Conservation (phyloP, 2,888 invertebrate species). For the Ennomos quercinarius region DNA sequence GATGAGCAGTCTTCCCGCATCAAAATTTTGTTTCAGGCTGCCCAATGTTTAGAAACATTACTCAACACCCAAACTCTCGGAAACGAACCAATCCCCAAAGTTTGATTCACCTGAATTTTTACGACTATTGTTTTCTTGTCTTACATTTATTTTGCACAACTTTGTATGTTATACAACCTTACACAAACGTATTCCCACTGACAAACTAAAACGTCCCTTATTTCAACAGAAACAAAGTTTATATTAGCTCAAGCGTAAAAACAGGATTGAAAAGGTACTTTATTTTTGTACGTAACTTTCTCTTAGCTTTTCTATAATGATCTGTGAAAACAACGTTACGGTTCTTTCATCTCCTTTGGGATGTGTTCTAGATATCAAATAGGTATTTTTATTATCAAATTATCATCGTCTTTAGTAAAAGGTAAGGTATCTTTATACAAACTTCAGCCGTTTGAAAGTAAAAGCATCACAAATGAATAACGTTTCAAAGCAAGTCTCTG, state of each 20-base stretch:
- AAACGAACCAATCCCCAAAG: conserved; percentile 10
- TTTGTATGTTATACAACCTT: background rate
- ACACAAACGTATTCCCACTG: background rate
- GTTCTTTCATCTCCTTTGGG: conserved; percentile 1
- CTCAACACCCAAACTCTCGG: background rate
- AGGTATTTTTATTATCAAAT: conserved; percentile 5
- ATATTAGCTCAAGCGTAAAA: background rate
- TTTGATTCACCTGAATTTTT: conserved; percentile 18
- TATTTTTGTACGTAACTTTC: conserved; percentile 6
- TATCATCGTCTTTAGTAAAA: background rate
- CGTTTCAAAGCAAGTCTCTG: too few relatives aligned
- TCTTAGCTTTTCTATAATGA: conserved; percentile 17
- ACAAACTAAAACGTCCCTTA: background rate
- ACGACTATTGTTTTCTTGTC: conserved; percentile 7
- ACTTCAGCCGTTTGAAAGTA: too few relatives aligned
- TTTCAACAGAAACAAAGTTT: background rate
- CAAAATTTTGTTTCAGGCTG: too few relatives aligned
- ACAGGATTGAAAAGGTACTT: background rate
- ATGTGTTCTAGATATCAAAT: background rate
- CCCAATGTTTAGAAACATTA: background rate
- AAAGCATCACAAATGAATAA: too few relatives aligned
- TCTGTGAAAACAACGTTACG: conserved; percentile 12
- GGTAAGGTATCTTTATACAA: too few relatives aligned
- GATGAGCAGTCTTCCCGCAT: too few relatives aligned
- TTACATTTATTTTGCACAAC: conserved; percentile 1